Evolutionary conservation across 2,113 vertebrate species (phyloP).

Genomic region (Tiliqua scincoides): DNA sequence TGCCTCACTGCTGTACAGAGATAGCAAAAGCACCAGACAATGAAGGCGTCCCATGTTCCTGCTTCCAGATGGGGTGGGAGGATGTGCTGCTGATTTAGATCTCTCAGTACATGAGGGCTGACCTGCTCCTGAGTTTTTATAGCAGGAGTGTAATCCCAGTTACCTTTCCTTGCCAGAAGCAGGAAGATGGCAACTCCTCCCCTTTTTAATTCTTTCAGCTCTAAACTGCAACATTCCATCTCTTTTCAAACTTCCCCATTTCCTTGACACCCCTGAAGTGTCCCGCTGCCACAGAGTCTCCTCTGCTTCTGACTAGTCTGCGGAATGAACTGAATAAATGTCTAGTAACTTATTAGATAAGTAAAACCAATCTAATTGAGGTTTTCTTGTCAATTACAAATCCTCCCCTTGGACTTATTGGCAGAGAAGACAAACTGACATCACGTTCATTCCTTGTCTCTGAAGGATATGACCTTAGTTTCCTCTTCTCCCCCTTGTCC

Average conservation of each 20-base stretch:
- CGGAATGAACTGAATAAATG: not conserved
- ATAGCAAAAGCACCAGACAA: conserved; percentile 34
- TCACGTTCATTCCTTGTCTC: accelerated
- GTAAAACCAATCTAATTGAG: not conserved
- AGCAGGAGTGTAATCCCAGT: conserved; percentile 54
- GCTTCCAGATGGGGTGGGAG: conserved; percentile 39
- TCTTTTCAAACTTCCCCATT: not conserved
- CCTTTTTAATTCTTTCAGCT: conserved; percentile 67
- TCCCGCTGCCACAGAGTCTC: not conserved
- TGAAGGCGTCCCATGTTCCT: conserved; percentile 60
- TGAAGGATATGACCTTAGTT: not conserved
- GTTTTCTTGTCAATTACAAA: not conserved
- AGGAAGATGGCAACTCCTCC: conserved; percentile 70
- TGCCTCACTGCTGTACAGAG: conserved; percentile 53
- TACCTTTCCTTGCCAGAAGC: conserved; percentile 63
- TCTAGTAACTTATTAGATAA: not conserved
- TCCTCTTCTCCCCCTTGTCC: not conserved
- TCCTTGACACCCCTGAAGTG: not conserved
- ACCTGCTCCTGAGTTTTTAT: conserved; percentile 71
- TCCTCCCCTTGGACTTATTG: not conserved
- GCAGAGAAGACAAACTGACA: not conserved
- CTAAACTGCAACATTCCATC: conserved; percentile 9
- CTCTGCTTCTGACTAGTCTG: not conserved
- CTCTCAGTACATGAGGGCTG: conserved; percentile 46
- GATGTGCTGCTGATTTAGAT: conserved; percentile 48